These are phyloP conservation scores for Chlorospingus flavigularis DNA, from an alignment of 2,797 vertebrate genomes.

Conservation along the genomic window DNA sequence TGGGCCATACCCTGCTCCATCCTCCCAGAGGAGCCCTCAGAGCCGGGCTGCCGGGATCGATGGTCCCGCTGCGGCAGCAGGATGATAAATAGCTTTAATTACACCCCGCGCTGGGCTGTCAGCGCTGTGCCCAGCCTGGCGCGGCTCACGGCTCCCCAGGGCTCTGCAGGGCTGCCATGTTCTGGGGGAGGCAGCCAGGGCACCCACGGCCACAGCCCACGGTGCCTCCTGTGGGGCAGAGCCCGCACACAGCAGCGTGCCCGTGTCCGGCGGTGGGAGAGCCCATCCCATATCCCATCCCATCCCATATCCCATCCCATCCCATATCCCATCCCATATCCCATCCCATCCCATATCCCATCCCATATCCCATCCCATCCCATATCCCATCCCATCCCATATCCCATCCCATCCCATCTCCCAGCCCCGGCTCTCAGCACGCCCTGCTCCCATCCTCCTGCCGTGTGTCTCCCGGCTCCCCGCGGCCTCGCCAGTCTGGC, in stretches of 20 bases:
- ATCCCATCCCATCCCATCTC: not conserved
- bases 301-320: not conserved
- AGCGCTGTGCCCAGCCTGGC: not conserved
- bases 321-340: rapidly evolving
- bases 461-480: not conserved
- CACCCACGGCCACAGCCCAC: rapidly evolving
- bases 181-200: not conserved
- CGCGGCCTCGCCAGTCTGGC: slow-evolving; percentile 21
- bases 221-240: not conserved
- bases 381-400: not conserved
- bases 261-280: rapidly evolving
- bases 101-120: not conserved
- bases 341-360: not conserved
- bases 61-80: not conserved
- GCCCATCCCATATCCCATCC: not conserved
- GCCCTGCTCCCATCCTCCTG: not conserved
- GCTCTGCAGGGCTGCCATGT: not conserved
- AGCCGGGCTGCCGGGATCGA: not conserved
- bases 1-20: not conserved
- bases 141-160: not conserved
- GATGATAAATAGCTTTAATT: slow-evolving; percentile 57
- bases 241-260: rapidly evolving
- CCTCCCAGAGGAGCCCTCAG: slow-evolving; percentile 45
- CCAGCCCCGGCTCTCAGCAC: not conserved
- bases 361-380: not conserved